Percentiles rank a stretch among this genome's conserved stretches.
Conservation (phyloP, 2,888 invertebrate species). For the Thumatha senex region DNA sequence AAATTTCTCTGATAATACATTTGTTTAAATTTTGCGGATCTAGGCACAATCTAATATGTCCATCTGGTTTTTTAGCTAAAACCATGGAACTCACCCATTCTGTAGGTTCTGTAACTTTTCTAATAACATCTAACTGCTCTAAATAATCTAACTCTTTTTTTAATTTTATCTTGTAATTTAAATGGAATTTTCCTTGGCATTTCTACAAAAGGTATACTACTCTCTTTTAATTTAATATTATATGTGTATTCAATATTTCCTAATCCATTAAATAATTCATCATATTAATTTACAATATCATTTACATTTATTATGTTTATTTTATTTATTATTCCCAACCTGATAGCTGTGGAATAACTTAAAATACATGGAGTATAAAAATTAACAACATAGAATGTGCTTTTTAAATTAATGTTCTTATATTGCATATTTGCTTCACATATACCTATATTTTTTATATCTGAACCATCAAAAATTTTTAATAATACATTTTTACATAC, state of each 20-base stretch:
- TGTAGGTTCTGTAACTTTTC: background rate
- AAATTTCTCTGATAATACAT: background rate
- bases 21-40: background rate
- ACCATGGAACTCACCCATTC: no score
- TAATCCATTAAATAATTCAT: background rate
- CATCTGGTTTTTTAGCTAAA: background rate
- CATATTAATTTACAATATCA: background rate
- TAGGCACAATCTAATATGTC: background rate
- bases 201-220: background rate
- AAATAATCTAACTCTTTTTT: background rate
- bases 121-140: background rate
- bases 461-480: background rate
- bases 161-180: slow-evolving; percentile 2
- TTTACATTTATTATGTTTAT: background rate
- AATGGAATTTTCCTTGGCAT: slow-evolving; percentile 4
- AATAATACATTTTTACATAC: background rate
- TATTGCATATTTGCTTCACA: background rate
- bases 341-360: background rate
- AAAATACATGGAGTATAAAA: background rate
- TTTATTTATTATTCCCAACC: background rate
- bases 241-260: background rate
- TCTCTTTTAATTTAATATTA: no score
- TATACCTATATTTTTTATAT: background rate
- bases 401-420: background rate
- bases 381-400: background rate